phyloP scores from a whole-genome alignment of 1,140 invertebrate genomes.

The Drosophila obscura region DNA sequence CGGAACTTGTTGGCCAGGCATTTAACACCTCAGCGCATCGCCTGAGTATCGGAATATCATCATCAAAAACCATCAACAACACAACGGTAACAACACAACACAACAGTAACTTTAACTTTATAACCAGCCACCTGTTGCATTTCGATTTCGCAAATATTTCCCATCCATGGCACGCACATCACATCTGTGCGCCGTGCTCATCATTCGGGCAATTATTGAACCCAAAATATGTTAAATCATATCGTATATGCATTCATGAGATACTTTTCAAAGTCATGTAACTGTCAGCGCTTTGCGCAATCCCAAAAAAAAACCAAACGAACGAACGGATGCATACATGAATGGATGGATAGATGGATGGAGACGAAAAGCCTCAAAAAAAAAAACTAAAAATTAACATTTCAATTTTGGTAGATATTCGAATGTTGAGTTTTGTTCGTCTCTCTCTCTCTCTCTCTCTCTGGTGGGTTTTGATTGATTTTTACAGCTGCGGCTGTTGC shows the following conservation, averaged over 20 bases:
- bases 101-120: constrained; percentile 18
- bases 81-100: constrained; percentile 24
- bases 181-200: constrained; percentile 14
- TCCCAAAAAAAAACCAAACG: constrained; percentile 31
- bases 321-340: constrained; percentile 34
- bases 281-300: constrained; percentile 72
- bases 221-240: constrained; percentile 77
- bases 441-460: constrained; percentile 4
- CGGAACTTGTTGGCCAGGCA: constrained; percentile 60
- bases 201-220: constrained; percentile 70
- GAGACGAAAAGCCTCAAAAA: constrained; percentile 44
- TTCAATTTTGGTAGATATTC: constrained; percentile 59
- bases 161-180: constrained; percentile 50
- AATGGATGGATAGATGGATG: constrained; percentile 11
- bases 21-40: constrained; percentile 74
- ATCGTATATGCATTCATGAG: constrained; percentile 55
- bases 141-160: constrained; percentile 70
- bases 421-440: constrained; percentile 11
- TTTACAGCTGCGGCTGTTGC: constrained; percentile 18
- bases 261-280: constrained; percentile 68
- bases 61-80: constrained; percentile 33
- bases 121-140: constrained; percentile 54
- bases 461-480: constrained; percentile 63
- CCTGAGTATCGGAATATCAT: constrained; percentile 30
- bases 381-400: constrained; percentile 54